Evolutionary conservation across 2,888 invertebrate genomes (phyloP), one percentile per base, ranked within the genome.

Genomic region (Tyria jacobaeae): DNA sequence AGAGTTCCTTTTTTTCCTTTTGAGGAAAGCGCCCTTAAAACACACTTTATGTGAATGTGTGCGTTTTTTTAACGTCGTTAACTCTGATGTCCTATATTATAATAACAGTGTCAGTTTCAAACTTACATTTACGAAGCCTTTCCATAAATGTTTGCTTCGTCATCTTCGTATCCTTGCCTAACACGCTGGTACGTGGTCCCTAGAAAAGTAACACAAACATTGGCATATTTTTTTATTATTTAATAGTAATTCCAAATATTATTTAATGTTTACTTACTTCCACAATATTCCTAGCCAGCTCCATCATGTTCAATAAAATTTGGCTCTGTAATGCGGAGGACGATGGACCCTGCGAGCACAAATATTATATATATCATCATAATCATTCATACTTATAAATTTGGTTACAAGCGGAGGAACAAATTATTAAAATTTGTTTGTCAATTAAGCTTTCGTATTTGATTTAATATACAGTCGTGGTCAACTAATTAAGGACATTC

Each of bases 291-390:
- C 65, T 66, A 60, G 56, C 48, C 51, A 55, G 62, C 17, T 59
- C 71, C 63, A 68, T 68, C 34, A 68, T 55, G 12, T 58, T 78
- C 1, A 72, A 50, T 7, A 75, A 49, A 7, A 75, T 63, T 39
- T 78, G 75, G 24, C 48, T 66, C 0, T 75, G 75, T 14, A 75
- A 21, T 3, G 31, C 60, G 17, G 67, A 55, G 4, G 75, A 63
- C 7, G 75, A 72, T 7, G 76, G 68, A 25, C 70, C 79, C 82
- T 82, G 62, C 12, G 21, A 44, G 12, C 44, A 44, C 17, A 21
- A 44, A 17, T n/a, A n/a, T 2, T 31, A 31, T 31, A 6, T 7
- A 31, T 7, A 31, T 31, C 27, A 7, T 31, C 27, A 6, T 6
- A 31, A 27, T 27, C n/a, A n/a, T n/a, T n/a, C n/a, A n/a, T n/a